Evolutionary conservation across 1,140 invertebrate species (phyloP).

Genomic region (Drosophila arizonae): DNA sequence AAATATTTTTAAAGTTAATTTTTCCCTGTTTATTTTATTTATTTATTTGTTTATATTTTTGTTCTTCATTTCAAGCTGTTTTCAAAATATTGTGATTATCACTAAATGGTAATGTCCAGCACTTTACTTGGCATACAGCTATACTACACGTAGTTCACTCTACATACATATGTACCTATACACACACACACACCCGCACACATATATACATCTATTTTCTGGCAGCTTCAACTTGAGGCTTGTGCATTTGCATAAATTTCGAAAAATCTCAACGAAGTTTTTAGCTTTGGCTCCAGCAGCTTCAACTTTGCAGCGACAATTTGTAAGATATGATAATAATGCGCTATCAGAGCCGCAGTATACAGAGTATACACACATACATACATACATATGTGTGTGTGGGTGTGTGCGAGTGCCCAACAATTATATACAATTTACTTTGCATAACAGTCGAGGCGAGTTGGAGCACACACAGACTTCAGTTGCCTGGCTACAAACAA

Average conservation of each 20-base stretch:
- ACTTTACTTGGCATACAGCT: too few species aligned
- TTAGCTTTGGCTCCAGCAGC: neutral
- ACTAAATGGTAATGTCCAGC: too few species aligned
- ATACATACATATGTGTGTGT: slow-evolving; percentile 4
- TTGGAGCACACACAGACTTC: slow-evolving; percentile 36
- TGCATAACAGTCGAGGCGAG: slow-evolving; percentile 71
- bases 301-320: slow-evolving; percentile 56
- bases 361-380: slow-evolving; percentile 30
- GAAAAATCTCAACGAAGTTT: neutral
- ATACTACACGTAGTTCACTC: too few species aligned
- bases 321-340: slow-evolving; percentile 79
- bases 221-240: too few species aligned
- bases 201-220: too few species aligned
- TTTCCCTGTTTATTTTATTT: too few species aligned
- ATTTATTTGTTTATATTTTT: too few species aligned
- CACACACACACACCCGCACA: too few species aligned
- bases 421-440: slow-evolving; percentile 80
- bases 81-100: too few species aligned
- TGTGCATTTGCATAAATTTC: neutral
- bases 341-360: slow-evolving; percentile 46
- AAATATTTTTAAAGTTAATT: too few species aligned
- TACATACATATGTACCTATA: too few species aligned
- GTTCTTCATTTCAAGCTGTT: too few species aligned
- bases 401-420: slow-evolving; percentile 45
- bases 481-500: slow-evolving; percentile 29